Conservation (phyloP, 2,797 vertebrate species). For the Nyctalus aviator region DNA sequence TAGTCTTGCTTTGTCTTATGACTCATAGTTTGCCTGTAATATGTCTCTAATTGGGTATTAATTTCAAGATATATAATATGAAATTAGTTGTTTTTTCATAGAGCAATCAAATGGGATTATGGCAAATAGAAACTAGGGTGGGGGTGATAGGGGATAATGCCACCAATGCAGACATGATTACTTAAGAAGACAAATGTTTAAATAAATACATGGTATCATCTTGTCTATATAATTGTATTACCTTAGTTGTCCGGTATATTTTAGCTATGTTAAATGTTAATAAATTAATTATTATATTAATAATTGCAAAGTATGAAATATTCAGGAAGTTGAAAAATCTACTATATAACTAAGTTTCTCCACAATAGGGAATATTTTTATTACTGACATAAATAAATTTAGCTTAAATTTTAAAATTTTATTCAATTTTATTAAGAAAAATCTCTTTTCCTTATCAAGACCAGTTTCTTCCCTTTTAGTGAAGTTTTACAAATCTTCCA, state of each 20-base stretch:
- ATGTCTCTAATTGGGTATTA: background rate
- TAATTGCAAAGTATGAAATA: constrained; percentile 11
- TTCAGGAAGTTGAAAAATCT: constrained; percentile 28
- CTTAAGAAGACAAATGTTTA: constrained; percentile 20
- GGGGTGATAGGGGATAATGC: too few species aligned
- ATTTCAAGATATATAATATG: background rate
- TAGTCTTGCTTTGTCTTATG: constrained; percentile 24
- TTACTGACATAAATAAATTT: constrained; percentile 49
- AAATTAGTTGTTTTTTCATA: constrained; percentile 47
- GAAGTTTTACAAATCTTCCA: constrained; percentile 49
- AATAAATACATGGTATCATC: background rate
- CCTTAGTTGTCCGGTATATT: background rate
- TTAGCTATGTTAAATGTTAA: constrained; percentile 32
- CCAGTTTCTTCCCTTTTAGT: constrained; percentile 52
- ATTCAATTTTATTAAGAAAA: constrained; percentile 58
- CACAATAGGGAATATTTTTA: constrained; percentile 39
- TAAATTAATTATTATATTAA: constrained; percentile 35
- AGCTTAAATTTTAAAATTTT: constrained; percentile 34
- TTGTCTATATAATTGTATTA: background rate
- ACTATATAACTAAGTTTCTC: background rate
- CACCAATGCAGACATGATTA: background rate
- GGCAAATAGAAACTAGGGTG: background rate
- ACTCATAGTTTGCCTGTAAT: background rate
- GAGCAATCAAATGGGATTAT: background rate
- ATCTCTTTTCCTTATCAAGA: constrained; percentile 35